These are phyloP conservation scores for Rhipidura dahli DNA, from an alignment of 2,113 vertebrate genomes.

Conservation along the genomic window DNA sequence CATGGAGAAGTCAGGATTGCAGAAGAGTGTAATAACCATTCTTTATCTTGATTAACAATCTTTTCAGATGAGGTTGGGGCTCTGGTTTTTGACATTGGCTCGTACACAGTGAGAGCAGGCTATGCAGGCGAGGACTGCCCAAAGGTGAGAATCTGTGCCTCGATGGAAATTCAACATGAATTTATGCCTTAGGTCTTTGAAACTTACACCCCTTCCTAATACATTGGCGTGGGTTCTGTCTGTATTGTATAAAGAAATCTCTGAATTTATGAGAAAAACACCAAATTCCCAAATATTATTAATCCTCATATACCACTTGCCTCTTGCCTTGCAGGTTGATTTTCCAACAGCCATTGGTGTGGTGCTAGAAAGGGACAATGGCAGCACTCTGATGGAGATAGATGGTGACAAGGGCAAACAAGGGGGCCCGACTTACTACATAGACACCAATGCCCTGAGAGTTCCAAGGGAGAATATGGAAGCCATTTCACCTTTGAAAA, in stretches of 20 bases:
- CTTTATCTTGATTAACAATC: not conserved
- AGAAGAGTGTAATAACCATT: not conserved
- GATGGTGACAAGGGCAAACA: constrained; percentile 94
- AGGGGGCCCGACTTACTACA: constrained; percentile 91
- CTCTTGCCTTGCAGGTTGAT: constrained; percentile 82
- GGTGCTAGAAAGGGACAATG: constrained; percentile 93
- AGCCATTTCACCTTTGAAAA: constrained; percentile 96
- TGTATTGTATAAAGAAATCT: not conserved
- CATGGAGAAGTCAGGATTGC: not conserved
- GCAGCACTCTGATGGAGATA: constrained; percentile 92
- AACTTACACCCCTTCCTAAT: not conserved
- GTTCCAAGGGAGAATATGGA: constrained; percentile 96
- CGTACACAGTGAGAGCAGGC: constrained; percentile 95
- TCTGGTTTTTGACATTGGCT: constrained; percentile 97
- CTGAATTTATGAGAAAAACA: not conserved
- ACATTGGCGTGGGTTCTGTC: not conserved
- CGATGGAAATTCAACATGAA: not conserved
- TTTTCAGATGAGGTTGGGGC: constrained; percentile 95
- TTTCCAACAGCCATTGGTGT: constrained; percentile 97
- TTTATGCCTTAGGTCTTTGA: not conserved
- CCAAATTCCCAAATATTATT: not conserved
- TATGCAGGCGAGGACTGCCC: constrained; percentile 98
- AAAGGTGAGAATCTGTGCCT: constrained; percentile 79
- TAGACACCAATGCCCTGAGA: constrained; percentile 94
- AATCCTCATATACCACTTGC: not conserved